Evolutionary conservation across 2,888 invertebrate species (phyloP).

Genomic region (Hybos culiciformis): DNA sequence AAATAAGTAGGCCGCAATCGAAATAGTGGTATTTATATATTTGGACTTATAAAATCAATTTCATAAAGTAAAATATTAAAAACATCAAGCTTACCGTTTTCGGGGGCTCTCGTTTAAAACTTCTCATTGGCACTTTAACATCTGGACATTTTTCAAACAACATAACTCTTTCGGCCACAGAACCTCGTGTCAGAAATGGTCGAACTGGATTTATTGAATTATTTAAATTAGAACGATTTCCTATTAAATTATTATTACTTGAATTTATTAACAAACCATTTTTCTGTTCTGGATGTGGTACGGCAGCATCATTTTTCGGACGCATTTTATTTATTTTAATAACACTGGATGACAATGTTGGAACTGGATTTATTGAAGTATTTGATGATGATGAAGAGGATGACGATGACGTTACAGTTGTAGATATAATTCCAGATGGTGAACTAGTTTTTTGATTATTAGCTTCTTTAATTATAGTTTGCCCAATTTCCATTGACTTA

Average conservation of each 20-base stretch:
- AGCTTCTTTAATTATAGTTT: neutral
- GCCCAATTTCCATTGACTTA: slow-evolving; percentile 9
- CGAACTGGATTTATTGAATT: slow-evolving; percentile 51
- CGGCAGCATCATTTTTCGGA: slow-evolving; percentile 29
- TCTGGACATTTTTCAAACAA: slow-evolving; percentile 85
- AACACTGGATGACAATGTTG: slow-evolving; percentile 33
- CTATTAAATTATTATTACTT: neutral
- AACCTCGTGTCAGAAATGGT: slow-evolving; percentile 76
- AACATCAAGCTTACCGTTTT: slow-evolving; percentile 43
- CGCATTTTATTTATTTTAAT: slow-evolving; percentile 32
- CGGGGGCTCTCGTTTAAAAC: slow-evolving; percentile 18
- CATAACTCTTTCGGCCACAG: slow-evolving; percentile 78
- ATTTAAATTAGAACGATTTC: slow-evolving; percentile 4
- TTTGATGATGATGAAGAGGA: slow-evolving; percentile 26
- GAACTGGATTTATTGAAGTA: neutral
- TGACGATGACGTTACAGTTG: neutral
- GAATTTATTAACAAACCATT: no score
- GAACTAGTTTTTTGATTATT: no score
- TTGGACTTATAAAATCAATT: no score
- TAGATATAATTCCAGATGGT: neutral
- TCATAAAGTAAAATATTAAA: no score
- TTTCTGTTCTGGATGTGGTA: slow-evolving; percentile 47
- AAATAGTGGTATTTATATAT: no score
- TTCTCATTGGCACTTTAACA: slow-evolving; percentile 37
- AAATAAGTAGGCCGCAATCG: no score